These are phyloP conservation scores for Calcarius lapponicus DNA, from an alignment of 2,797 vertebrate genomes.

Conservation along the genomic window DNA sequence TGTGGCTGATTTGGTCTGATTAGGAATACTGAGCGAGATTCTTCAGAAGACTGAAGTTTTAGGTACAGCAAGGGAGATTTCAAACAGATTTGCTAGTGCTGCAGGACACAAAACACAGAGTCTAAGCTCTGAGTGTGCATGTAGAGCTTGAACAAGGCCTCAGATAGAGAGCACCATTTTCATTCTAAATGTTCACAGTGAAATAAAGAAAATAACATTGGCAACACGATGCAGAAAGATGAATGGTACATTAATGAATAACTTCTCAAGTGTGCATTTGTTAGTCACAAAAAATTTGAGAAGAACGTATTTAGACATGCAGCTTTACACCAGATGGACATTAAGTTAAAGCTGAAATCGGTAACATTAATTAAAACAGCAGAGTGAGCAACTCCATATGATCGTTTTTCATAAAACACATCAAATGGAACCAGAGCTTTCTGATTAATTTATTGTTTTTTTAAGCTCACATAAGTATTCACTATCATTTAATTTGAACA, in stretches of 20 bases:
- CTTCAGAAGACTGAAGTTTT: not conserved
- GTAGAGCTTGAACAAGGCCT: not conserved
- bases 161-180: not conserved
- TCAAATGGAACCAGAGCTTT: not conserved
- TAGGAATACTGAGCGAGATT: not conserved
- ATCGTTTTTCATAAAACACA: slow-evolving; percentile 12
- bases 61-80: not conserved
- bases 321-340: slow-evolving; percentile 45
- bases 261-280: slow-evolving; percentile 28
- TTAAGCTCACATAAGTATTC: not conserved
- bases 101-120: not conserved
- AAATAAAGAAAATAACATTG: not conserved
- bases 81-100: not conserved
- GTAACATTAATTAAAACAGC: slow-evolving; percentile 46
- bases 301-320: not conserved
- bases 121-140: not conserved
- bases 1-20: not conserved
- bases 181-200: not conserved
- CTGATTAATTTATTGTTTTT: not conserved
- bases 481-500: not conserved
- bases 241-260: slow-evolving; percentile 15
- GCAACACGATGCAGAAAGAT: not conserved
- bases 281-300: slow-evolving; percentile 9
- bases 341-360: slow-evolving; percentile 31
- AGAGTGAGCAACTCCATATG: slow-evolving; percentile 49